These are phyloP conservation scores for Nibea coibor DNA, from an alignment of 2,113 vertebrate species.

Conservation along the genomic window DNA sequence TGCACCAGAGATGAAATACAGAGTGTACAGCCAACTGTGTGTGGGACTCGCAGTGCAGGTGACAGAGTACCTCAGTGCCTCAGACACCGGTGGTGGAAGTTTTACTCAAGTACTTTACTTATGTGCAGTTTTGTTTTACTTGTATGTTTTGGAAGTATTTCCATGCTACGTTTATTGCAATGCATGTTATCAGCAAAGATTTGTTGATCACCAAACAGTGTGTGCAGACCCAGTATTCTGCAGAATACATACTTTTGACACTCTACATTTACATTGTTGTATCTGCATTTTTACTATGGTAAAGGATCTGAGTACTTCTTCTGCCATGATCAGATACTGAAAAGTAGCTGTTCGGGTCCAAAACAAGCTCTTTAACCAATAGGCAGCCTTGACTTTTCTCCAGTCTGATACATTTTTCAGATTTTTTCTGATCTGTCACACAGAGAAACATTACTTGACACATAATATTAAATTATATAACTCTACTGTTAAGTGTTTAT, in stretches of 20 bases:
- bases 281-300: no score
- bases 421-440: no score
- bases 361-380: background rate
- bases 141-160: background rate
- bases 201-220: no score
- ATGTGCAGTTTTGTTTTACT: background rate
- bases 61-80: background rate
- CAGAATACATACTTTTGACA: no score
- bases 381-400: background rate
- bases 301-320: background rate
- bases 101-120: background rate
- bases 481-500: no score
- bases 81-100: background rate
- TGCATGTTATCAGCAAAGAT: background rate
- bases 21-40: constrained; percentile 28
- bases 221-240: no score
- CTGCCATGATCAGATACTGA: no score
- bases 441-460: no score
- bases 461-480: no score
- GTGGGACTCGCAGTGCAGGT: background rate
- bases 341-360: background rate
- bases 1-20: constrained; percentile 13
- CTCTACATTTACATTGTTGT: no score
- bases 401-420: background rate
- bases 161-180: background rate